Evolutionary conservation across 1,140 invertebrate genomes (phyloP).

Genomic region (Anadara kagoshimensis): DNA sequence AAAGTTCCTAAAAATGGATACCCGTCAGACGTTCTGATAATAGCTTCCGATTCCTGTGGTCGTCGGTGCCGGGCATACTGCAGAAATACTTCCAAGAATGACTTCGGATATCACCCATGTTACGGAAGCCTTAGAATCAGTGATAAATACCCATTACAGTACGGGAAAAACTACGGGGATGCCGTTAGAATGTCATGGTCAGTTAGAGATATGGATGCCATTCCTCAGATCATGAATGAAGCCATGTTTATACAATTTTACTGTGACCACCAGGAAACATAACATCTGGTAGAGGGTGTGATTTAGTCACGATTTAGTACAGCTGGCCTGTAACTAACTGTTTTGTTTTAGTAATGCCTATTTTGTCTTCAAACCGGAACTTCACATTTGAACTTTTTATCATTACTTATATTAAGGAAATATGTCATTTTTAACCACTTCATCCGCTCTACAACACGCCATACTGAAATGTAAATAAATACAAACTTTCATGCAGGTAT

Average conservation of each 20-base stretch:
- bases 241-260: constrained; percentile 38
- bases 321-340: too few species aligned
- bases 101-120: constrained; percentile 44
- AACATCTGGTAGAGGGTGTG: too few species aligned
- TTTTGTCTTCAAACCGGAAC: too few species aligned
- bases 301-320: too few species aligned
- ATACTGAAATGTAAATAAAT: too few species aligned
- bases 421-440: too few species aligned
- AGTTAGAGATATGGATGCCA: constrained; percentile 16
- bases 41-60: constrained; percentile 64
- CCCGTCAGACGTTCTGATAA: constrained; percentile 46
- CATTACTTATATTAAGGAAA: too few species aligned
- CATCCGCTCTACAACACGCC: too few species aligned
- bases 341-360: too few species aligned
- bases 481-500: too few species aligned
- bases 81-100: constrained; percentile 28
- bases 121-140: constrained; percentile 51
- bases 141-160: constrained; percentile 33
- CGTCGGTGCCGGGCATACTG: constrained; percentile 58
- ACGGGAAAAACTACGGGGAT: constrained; percentile 48
- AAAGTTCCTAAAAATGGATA: constrained; percentile 37
- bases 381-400: too few species aligned
- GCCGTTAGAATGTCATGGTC: constrained; percentile 45
- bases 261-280: constrained; percentile 31
- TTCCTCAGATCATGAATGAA: constrained; percentile 31